These are phyloP conservation scores for Hypomecis punctinalis DNA, from an alignment of 2,888 invertebrate genomes.

Conservation along the genomic window DNA sequence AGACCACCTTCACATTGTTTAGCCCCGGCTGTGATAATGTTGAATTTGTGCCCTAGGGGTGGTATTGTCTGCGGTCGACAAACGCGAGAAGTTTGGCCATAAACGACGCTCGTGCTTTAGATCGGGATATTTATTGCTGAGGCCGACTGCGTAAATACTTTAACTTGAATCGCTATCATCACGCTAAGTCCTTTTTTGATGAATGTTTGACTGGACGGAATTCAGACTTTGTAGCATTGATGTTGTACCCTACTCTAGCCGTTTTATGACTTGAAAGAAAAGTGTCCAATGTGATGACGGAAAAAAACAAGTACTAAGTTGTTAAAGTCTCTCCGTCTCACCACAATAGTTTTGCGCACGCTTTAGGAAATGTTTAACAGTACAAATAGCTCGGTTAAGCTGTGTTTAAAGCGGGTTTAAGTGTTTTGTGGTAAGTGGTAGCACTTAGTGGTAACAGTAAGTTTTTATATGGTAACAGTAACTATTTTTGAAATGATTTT, in stretches of 20 bases:
- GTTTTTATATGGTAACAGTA: no score
- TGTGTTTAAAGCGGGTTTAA: no score
- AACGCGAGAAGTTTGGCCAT: conserved; percentile 68
- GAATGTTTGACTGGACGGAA: conserved; percentile 17
- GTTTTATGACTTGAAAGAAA: not conserved
- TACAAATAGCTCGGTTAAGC: no score
- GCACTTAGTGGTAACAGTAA: no score
- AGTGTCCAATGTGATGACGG: not conserved
- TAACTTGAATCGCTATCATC: conserved; percentile 32
- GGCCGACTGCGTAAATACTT: conserved; percentile 46
- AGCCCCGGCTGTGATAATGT: conserved; percentile 52
- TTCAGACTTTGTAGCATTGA: conserved; percentile 11
- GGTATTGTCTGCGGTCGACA: conserved; percentile 60
- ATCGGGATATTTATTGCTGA: conserved; percentile 51
- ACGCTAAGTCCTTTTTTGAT: conserved; percentile 22
- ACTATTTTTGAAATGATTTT: no score
- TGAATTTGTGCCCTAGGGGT: conserved; percentile 58
- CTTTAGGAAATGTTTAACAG: no score
- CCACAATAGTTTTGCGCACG: no score
- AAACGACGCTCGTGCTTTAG: conserved; percentile 59
- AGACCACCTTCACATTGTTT: conserved; percentile 57
- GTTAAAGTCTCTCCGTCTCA: no score
- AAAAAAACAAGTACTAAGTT: not conserved
- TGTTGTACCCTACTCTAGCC: conserved; percentile 1
- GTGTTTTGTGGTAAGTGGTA: no score